Conservation (phyloP, 2,797 vertebrate genomes). For the Hoplostethus mediterraneus region DNA sequence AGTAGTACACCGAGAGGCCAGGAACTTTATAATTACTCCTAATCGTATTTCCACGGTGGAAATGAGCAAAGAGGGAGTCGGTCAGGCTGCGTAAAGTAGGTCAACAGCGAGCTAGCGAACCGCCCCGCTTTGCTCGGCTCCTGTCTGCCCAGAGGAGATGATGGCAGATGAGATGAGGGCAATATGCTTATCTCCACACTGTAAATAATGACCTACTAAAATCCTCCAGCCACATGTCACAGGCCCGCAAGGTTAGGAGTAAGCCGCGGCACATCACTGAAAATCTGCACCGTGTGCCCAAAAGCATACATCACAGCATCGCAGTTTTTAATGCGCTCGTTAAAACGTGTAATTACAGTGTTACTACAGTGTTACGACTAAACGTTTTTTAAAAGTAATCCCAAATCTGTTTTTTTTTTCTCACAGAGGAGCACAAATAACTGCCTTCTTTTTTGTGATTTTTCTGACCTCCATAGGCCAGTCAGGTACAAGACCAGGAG, state of each 20-base stretch:
- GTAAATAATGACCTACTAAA: conserved; percentile 74
- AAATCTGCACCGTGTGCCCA: neutral
- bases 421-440: neutral
- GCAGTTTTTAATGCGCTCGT: neutral
- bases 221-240: conserved; percentile 66
- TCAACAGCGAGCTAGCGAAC: conserved; percentile 76
- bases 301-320: neutral
- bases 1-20: conserved; percentile 38
- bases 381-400: neutral
- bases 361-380: neutral
- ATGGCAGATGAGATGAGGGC: conserved; percentile 77
- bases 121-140: conserved; percentile 64
- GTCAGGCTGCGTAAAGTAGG: conserved; percentile 73
- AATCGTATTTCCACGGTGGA: conserved; percentile 78
- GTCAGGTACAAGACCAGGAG: neutral
- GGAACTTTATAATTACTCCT: conserved; percentile 75
- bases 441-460: too few relatives aligned
- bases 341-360: too few relatives aligned
- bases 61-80: conserved; percentile 70
- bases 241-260: conserved; percentile 40
- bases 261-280: neutral
- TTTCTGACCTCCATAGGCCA: neutral
- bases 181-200: conserved; percentile 74
- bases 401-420: neutral
- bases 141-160: conserved; percentile 75